These are phyloP conservation scores for Drosophila navojoa DNA, from an alignment of 1,140 invertebrate genomes.

Conservation along the genomic window DNA sequence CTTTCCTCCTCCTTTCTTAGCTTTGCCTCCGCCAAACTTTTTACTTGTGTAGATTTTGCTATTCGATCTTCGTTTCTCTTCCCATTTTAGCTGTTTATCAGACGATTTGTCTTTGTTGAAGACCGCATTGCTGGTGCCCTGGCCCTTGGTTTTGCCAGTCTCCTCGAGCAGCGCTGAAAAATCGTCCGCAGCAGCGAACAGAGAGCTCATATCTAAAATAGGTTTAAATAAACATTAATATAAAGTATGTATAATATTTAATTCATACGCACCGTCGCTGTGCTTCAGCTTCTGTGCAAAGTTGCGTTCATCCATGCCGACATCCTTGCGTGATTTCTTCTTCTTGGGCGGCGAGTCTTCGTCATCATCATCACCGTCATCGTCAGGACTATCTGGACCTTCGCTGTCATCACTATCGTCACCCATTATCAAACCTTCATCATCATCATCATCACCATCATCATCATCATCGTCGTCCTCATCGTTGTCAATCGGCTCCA, in stretches of 20 bases:
- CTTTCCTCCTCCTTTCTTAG: slow-evolving; percentile 16
- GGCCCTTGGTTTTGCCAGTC: slow-evolving; percentile 86
- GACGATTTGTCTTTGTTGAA: slow-evolving; percentile 88
- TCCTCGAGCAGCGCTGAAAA: slow-evolving; percentile 90
- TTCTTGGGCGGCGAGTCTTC: slow-evolving; percentile 69
- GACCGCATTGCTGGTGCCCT: slow-evolving; percentile 87
- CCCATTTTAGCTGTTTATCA: slow-evolving; percentile 88
- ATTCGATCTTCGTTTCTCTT: slow-evolving; percentile 85
- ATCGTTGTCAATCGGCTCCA: slow-evolving; percentile 53
- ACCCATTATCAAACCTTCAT: slow-evolving; percentile 52
- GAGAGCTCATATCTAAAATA: slow-evolving; percentile 83
- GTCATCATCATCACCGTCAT: slow-evolving; percentile 59
- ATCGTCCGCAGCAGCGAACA: slow-evolving; percentile 90
- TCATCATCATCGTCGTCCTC: slow-evolving; percentile 56
- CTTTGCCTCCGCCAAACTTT: slow-evolving; percentile 34
- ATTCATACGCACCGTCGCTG: slow-evolving; percentile 60
- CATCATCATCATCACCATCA: slow-evolving; percentile 64
- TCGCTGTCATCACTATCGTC: slow-evolving; percentile 58
- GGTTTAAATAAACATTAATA: neutral
- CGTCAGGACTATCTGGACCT: slow-evolving; percentile 54
- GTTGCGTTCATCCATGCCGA: slow-evolving; percentile 44
- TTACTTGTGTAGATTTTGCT: slow-evolving; percentile 70
- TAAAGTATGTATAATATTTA: neutral
- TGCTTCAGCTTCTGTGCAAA: slow-evolving; percentile 79
- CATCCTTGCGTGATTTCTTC: slow-evolving; percentile 80